phyloP scores from a whole-genome alignment of 1,140 invertebrate genomes.

The Druon quercuslanigerum region DNA sequence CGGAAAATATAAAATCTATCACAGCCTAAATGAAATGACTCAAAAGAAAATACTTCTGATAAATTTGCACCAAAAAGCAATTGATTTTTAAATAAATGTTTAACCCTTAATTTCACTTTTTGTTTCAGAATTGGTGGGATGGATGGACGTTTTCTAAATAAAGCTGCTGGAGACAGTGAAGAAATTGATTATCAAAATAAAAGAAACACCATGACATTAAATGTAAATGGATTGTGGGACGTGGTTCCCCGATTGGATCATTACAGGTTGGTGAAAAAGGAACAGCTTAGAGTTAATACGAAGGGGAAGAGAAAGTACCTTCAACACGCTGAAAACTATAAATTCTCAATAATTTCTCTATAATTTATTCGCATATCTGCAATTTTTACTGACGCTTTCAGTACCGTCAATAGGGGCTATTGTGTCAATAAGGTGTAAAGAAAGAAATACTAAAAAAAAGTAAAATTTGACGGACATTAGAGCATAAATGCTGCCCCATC shows the following conservation, averaged over 20 bases:
- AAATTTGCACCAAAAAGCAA: neutral
- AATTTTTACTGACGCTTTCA: too few relatives aligned
- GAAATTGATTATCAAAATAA: constrained; percentile 61
- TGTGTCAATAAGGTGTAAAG: too few relatives aligned
- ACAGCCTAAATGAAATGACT: too few relatives aligned
- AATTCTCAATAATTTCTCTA: too few relatives aligned
- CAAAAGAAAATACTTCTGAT: too few relatives aligned
- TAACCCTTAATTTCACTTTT: neutral
- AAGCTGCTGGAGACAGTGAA: constrained; percentile 58
- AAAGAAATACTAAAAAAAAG: too few relatives aligned
- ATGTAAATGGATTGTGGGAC: constrained; percentile 78
- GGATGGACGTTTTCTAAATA: constrained; percentile 62
- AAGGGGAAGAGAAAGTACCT: constrained; percentile 1
- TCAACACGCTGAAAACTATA: neutral
- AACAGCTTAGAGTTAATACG: neutral
- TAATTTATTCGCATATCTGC: too few relatives aligned
- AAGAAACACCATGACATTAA: constrained; percentile 69
- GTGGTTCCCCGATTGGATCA: constrained; percentile 91
- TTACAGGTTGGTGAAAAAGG: constrained; percentile 85
- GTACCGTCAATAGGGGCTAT: too few relatives aligned
- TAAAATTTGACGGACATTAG: too few relatives aligned
- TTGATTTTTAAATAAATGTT: neutral
- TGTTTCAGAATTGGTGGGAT: constrained; percentile 61
- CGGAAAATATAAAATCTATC: too few relatives aligned
- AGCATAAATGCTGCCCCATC: too few relatives aligned